Evolutionary conservation across 2,797 vertebrate species (phyloP), one percentile per base, ranked within the genome.

Genomic region (Pempheris klunzingeri): DNA sequence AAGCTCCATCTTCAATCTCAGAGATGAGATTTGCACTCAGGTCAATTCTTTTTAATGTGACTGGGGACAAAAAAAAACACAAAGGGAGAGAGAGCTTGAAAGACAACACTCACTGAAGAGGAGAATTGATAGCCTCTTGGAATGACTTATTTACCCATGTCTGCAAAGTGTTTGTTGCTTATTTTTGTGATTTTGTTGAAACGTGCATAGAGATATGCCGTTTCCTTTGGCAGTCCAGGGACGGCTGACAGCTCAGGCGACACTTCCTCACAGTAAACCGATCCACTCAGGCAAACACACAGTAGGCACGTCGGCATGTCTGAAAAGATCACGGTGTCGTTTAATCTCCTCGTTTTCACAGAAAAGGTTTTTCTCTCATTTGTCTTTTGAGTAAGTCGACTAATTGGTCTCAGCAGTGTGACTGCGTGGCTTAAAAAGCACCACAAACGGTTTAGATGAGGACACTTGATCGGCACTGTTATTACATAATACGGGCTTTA

Each of bases 141-240:
- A 12, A 14, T 11, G 1, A 28, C 2, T 36, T 52, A 90, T 94
- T 97, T 94, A 99, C 97, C 94, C 5, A 96, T 95, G 81, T 98
- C 95, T 28, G 95, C 95, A 80, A 98, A 99, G 88, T 98, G 96
- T 20, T 92, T 93, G 71, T 93, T 95, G 18, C 90, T 93, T 49
- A 98, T 95, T 93, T 95, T 97, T 74, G 93, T 95, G 71, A 98
- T 99, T 94, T 96, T 96, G 93, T 99, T 98, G 91, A 97, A 99
- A 69, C 97, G 94, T 39, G 98, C 97, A 2, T 98, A 99, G 2
- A 99, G 94, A 18, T 97, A 96, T 0, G 94, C 90, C 0, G 97
- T 99, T 87, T 98, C 97, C 87, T 96, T 98, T 71, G 97, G 97
- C 89, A 99, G 89, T 1, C 96, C 82, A 4, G 97, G 98, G 30